Percentiles rank a stretch among this genome's conserved stretches.
phyloP scores from a whole-genome alignment of 2,888 invertebrate genomes.

The Serrognathus titanus region DNA sequence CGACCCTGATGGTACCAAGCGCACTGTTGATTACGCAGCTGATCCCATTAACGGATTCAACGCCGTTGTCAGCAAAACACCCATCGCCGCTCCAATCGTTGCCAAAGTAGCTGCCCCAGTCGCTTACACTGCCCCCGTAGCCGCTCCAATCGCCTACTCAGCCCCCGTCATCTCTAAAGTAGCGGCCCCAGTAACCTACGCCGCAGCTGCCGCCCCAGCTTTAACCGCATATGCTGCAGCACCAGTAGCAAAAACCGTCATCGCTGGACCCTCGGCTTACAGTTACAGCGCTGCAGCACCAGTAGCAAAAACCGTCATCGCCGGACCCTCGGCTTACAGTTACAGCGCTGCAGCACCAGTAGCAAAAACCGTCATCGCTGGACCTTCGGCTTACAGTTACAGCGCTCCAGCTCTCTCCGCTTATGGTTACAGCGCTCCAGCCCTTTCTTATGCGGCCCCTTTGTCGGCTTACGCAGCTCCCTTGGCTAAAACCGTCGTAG shows the following conservation, averaged over 20 bases:
- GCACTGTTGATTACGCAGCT: slow-evolving; percentile 61
- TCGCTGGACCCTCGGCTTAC: slow-evolving; percentile 4
- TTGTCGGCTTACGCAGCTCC: slow-evolving; percentile 3
- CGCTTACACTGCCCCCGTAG: slow-evolving; percentile 15
- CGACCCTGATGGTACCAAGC: slow-evolving; percentile 61
- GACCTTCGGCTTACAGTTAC: slow-evolving; percentile 7
- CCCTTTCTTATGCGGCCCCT: slow-evolving; percentile 7
- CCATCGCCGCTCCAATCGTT: slow-evolving; percentile 34
- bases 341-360: slow-evolving; percentile 4
- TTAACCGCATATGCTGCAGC: slow-evolving; percentile 7
- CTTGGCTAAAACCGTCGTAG: slow-evolving; percentile 3
- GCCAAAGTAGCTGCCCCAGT: slow-evolving; percentile 10
- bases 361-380: slow-evolving; percentile 8
- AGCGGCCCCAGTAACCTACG: not conserved
- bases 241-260: slow-evolving; percentile 9
- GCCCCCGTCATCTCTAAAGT: not conserved
- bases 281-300: slow-evolving; percentile 3
- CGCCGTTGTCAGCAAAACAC: slow-evolving; percentile 55
- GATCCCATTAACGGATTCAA: slow-evolving; percentile 56
- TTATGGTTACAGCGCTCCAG: not conserved
- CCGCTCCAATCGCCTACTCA: slow-evolving; percentile 8
- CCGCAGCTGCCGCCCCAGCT: not conserved
- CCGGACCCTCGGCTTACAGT: slow-evolving; percentile 3
- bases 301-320: slow-evolving; percentile 8
- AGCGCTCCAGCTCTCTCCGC: not conserved